Percentiles rank a stretch among this genome's conserved stretches.
Conservation (phyloP, 2,113 vertebrate species). For the Megaptera novaeangliae region DNA sequence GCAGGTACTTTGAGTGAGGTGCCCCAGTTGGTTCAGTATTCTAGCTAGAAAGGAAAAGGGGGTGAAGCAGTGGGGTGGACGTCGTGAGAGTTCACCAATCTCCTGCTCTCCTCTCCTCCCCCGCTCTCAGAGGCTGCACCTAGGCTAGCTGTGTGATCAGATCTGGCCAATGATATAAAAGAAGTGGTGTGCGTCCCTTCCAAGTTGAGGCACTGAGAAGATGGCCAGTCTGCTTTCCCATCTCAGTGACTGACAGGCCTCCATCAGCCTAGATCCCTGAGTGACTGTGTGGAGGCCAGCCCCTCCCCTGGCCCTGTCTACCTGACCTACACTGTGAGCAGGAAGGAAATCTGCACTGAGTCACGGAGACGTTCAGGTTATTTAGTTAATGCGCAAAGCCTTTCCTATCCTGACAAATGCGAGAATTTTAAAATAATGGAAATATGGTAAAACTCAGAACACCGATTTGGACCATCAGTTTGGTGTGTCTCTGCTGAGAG, state of each 20-base stretch:
- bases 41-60: neutral
- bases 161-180: neutral
- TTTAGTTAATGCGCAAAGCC: neutral
- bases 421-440: neutral
- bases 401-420: neutral
- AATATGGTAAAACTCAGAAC: neutral
- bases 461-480: neutral
- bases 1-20: neutral
- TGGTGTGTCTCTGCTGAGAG: neutral
- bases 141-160: neutral
- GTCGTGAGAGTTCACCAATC: rapidly evolving
- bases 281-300: neutral
- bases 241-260: neutral
- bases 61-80: neutral
- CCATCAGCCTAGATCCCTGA: neutral
- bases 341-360: neutral
- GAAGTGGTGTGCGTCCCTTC: neutral
- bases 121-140: neutral
- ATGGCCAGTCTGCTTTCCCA: neutral
- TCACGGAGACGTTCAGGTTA: neutral
- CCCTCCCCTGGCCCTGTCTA: neutral
- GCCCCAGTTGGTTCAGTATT: neutral
- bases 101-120: neutral
- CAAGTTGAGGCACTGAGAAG: neutral
- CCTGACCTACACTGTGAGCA: neutral